Evolutionary conservation across 2,888 invertebrate species (phyloP).

Genomic region (Ormyrus labotus): DNA sequence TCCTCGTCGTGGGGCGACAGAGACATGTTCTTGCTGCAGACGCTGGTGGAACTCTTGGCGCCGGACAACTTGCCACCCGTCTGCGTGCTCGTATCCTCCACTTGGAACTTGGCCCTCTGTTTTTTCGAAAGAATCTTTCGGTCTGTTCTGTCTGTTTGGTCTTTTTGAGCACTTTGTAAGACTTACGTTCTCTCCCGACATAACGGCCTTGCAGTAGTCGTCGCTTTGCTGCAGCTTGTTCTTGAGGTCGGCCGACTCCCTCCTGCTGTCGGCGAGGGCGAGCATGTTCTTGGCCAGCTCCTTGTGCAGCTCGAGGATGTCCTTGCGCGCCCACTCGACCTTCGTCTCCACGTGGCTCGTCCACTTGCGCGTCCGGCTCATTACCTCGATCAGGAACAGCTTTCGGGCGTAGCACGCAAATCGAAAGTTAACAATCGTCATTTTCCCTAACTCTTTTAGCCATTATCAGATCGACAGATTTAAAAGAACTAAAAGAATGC

Average conservation of each 20-base stretch:
- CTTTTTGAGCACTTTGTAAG: neutral
- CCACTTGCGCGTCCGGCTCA: constrained; percentile 68
- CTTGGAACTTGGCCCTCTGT: too few relatives aligned
- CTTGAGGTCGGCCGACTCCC: constrained; percentile 56
- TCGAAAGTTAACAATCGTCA: too few relatives aligned
- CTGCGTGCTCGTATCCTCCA: too few relatives aligned
- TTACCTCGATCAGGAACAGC: constrained; percentile 68
- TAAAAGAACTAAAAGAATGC: too few relatives aligned
- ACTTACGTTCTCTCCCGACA: too few relatives aligned
- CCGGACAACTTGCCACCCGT: too few relatives aligned
- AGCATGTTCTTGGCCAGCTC: constrained; percentile 59
- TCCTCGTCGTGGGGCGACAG: constrained; percentile 14
- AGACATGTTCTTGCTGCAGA: too few relatives aligned
- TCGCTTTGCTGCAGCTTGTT: constrained; percentile 3
- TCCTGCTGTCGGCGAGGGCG: constrained; percentile 58
- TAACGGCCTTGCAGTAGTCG: too few relatives aligned
- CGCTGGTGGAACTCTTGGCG: too few relatives aligned
- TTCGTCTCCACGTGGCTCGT: constrained; percentile 64
- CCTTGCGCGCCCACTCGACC: constrained; percentile 62
- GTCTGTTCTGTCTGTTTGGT: neutral
- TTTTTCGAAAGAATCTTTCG: neutral
- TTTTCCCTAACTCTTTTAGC: neutral
- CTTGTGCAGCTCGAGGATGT: constrained; percentile 62
- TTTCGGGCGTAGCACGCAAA: constrained; percentile 39
- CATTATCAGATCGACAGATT: too few relatives aligned